Base-by-base conservation (phyloP, 2,888 invertebrate genomes). In the Sesia apiformis region DNA sequence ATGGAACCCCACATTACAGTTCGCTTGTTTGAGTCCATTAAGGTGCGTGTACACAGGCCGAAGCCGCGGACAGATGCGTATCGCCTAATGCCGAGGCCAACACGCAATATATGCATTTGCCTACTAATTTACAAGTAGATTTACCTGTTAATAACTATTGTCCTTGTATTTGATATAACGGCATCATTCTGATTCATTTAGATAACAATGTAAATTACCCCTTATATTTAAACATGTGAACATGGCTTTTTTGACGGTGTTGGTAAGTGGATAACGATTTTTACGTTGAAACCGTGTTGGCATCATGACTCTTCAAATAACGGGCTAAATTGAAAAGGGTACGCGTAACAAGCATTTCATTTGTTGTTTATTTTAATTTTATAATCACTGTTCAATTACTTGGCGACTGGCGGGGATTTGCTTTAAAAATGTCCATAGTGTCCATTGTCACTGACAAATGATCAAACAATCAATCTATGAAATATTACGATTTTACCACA, bases 21-120 rank as follows among this genome's bases (percentile, higher is more conserved):
- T 58, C 58, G 62, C 70, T 73, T 74, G 74, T 81, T 82, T 70
- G 76, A 81, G 79, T 81, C 81, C 82, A 85, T 87, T 84, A 84
- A 63, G 67, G 71, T 69, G 70, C 70, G 76, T 77, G 72, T 67
- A 73, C 68, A 66, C 61, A 56, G 51, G 55, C 53, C 50, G 52
- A 54, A 52, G 58, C 50, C 52, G 46, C 56, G 53, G 55, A 56
- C 53, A 61, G 62, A 63, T 63, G 70, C 60, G 69, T 77, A 79
- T 77, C 77, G 62, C 58, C 55, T 62, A 64, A 67, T 65, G 62
- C 63, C 51, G 53, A 53, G 53, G 55, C 49, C 49, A 56, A 59
- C 79, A 80, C 79, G 79, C 79, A 68, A 80, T 76, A 69, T 63
- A 61, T 71, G 70, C 78, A 78, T 80, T 80, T 78, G 71, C 67